Conservation (phyloP, 2,797 vertebrate genomes). For the Halcyon chelicuti region DNA sequence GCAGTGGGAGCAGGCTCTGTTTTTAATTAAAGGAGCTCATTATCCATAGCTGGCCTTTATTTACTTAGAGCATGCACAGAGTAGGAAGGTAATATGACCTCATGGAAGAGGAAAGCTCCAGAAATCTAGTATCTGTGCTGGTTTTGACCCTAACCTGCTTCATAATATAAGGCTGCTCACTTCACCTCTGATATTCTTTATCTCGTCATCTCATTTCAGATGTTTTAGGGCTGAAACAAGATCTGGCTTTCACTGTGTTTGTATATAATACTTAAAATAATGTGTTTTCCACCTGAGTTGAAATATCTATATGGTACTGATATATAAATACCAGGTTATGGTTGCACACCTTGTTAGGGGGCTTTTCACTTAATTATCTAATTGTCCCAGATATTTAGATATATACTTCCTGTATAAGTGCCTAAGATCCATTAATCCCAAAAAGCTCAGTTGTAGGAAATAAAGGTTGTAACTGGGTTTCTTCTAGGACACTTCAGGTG, state of each 20-base stretch:
- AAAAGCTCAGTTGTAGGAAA: neutral
- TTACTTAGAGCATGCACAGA: neutral
- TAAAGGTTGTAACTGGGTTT: neutral
- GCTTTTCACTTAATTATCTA: neutral
- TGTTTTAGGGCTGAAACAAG: neutral
- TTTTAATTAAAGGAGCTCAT: conserved; percentile 33
- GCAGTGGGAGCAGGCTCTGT: neutral
- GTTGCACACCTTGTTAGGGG: neutral
- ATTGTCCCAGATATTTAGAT: neutral
- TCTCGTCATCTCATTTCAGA: neutral
- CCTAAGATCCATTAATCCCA: neutral
- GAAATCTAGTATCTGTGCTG: neutral
- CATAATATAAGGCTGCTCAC: neutral
- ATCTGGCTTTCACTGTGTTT: neutral
- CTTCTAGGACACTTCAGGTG: neutral
- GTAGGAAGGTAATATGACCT: neutral
- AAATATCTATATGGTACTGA: neutral
- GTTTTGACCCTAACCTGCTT: neutral
- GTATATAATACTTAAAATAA: neutral
- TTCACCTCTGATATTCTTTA: neutral
- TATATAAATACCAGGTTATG: neutral
- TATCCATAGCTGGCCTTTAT: neutral
- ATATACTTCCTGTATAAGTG: neutral
- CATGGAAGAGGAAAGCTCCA: neutral
- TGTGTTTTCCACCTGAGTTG: neutral